A percentile compares a stretch with the other conserved stretches of the same genome.
phyloP scores from a whole-genome alignment of 2,797 vertebrate genomes.

The Phrynocephalus guinanensis region DNA sequence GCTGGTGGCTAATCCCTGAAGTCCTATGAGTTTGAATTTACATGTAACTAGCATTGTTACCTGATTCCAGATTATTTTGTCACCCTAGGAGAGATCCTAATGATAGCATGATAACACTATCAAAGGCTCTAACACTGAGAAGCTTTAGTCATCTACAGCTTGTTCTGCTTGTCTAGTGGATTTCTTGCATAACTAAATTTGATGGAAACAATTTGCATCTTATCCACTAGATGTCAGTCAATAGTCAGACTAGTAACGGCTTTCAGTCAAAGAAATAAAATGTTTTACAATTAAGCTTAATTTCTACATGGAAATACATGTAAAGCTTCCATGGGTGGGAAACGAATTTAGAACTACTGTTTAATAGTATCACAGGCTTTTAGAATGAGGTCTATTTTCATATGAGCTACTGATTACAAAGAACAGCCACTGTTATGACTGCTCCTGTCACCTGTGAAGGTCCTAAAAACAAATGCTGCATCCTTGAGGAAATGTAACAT shows the following conservation, averaged over 20 bases:
- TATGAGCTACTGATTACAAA: neutral
- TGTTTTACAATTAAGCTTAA: neutral
- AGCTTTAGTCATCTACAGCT: neutral
- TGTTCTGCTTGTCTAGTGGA: neutral
- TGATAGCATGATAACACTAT: neutral
- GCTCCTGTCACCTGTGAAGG: neutral
- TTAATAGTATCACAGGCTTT: neutral
- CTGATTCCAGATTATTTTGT: neutral
- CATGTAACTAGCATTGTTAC: neutral
- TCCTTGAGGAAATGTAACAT: neutral
- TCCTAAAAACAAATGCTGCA: neutral
- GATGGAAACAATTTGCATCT: conserved; percentile 12
- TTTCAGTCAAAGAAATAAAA: neutral
- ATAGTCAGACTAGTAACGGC: conserved; percentile 48
- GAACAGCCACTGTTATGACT: neutral
- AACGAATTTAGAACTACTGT: accelerated
- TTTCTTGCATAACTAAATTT: neutral
- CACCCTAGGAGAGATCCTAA: neutral
- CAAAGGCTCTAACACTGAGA: neutral
- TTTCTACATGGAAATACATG: neutral
- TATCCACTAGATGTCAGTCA: conserved; percentile 79
- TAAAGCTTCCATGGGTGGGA: neutral
- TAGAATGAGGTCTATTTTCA: neutral
- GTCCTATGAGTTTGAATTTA: neutral
- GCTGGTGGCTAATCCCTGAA: neutral